Evolutionary conservation across 2,797 vertebrate species (phyloP).

Genomic region (Jordanella pulchra): DNA sequence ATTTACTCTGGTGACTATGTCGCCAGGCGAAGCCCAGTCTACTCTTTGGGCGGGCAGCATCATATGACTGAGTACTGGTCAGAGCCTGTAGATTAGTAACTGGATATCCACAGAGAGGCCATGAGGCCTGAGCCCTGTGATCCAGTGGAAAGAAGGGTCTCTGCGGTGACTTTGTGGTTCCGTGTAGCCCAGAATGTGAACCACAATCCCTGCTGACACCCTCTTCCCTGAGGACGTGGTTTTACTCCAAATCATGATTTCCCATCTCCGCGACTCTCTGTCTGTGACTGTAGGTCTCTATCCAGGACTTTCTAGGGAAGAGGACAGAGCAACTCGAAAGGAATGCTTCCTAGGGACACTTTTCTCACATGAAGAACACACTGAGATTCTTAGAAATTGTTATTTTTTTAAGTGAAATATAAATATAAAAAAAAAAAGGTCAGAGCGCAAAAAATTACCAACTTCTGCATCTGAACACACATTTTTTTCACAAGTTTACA

Average conservation of each 20-base stretch:
- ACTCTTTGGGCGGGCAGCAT: slow-evolving; percentile 58
- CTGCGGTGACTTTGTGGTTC: slow-evolving; percentile 60
- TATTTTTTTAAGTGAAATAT: slow-evolving; percentile 55
- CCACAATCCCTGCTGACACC: slow-evolving; percentile 79
- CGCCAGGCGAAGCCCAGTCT: slow-evolving; percentile 50
- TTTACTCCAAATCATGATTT: slow-evolving; percentile 79
- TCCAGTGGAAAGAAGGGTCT: slow-evolving; percentile 73
- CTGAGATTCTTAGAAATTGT: slow-evolving; percentile 44
- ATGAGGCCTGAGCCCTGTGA: slow-evolving; percentile 75
- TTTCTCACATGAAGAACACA: slow-evolving; percentile 62
- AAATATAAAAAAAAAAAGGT: slow-evolving; percentile 45
- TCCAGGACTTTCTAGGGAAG: slow-evolving; percentile 52
- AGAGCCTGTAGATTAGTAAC: slow-evolving; percentile 77
- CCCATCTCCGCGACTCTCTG: slow-evolving; percentile 62
- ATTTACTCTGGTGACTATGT: slow-evolving; percentile 76
- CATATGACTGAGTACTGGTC: slow-evolving; percentile 70
- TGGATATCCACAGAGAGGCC: slow-evolving; percentile 72
- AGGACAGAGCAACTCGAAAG: slow-evolving; percentile 58
- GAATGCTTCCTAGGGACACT: slow-evolving; percentile 37
- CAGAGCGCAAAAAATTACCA: slow-evolving; percentile 54
- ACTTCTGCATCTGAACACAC: slow-evolving; percentile 40
- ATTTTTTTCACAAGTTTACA: neutral
- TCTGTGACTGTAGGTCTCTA: slow-evolving; percentile 58
- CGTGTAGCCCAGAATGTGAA: slow-evolving; percentile 56
- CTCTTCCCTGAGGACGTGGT: slow-evolving; percentile 75